phyloP scores from a whole-genome alignment of 2,797 vertebrate species.

The Hippopotamyrus pictus region DNA sequence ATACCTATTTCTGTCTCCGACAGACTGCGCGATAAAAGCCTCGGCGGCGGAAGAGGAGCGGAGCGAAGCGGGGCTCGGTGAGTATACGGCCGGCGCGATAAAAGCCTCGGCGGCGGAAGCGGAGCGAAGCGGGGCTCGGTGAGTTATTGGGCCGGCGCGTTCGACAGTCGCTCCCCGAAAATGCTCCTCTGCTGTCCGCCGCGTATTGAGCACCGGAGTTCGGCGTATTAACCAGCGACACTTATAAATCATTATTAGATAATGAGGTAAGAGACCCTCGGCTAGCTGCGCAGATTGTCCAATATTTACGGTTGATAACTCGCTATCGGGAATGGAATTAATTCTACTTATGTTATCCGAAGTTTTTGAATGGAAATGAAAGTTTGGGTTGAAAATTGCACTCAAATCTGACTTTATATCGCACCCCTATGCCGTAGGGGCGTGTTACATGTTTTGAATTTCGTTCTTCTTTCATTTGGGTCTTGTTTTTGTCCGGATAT shows the following conservation, averaged over 20 bases:
- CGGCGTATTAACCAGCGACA: background rate
- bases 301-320: background rate
- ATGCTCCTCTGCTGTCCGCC: background rate
- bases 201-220: background rate
- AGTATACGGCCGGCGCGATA: constrained; percentile 28
- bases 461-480: background rate
- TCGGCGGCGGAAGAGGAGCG: constrained; percentile 28
- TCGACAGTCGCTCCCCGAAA: background rate
- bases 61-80: constrained; percentile 47
- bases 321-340: background rate
- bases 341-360: background rate
- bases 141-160: constrained; percentile 27
- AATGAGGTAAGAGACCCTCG: background rate
- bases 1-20: constrained; percentile 41
- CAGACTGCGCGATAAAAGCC: constrained; percentile 41
- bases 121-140: constrained; percentile 46
- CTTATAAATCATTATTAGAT: background rate
- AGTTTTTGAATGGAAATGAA: background rate
- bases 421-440: background rate
- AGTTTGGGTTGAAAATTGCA: background rate
- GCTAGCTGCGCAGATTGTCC: background rate
- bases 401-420: background rate
- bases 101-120: constrained; percentile 15
- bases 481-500: background rate
- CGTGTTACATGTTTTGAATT: background rate